phyloP scores from a whole-genome alignment of 2,113 vertebrate species.

The Strigops habroptila region DNA sequence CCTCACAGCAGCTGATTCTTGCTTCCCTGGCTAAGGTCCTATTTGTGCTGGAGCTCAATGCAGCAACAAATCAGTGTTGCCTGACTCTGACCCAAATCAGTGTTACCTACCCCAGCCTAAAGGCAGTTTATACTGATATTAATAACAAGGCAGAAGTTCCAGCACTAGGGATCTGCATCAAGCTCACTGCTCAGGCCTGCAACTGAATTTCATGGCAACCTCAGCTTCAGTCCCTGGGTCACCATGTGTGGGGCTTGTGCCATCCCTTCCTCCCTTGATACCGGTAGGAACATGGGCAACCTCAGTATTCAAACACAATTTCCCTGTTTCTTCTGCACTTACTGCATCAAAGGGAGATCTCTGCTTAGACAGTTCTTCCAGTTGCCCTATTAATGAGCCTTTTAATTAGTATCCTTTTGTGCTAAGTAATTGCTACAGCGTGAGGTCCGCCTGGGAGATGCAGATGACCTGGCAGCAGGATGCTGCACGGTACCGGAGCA shows the following conservation, averaged over 20 bases:
- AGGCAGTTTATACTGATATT: not conserved
- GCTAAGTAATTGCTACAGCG: not conserved
- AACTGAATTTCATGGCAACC: not conserved
- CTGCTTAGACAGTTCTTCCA: not conserved
- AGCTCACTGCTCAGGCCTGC: not conserved
- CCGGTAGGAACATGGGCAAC: not conserved
- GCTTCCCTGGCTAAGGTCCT: not conserved
- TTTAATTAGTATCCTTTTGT: slow-evolving; percentile 6
- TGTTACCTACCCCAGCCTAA: not conserved
- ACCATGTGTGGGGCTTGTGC: fast-evolving
- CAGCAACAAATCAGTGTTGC: not conserved
- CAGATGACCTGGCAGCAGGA: not conserved
- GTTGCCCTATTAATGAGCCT: slow-evolving; percentile 13
- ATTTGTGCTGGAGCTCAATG: not conserved
- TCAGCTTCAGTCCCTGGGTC: not conserved
- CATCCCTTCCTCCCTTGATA: not conserved
- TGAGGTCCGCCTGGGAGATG: not conserved
- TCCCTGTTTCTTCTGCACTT: not conserved
- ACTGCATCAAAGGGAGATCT: not conserved
- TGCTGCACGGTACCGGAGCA: not conserved
- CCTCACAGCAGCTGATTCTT: not conserved
- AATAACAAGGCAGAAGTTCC: not conserved
- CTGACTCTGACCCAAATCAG: not conserved
- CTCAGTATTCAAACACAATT: fast-evolving
- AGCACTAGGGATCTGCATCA: not conserved